Evolutionary conservation across 1,140 invertebrate species (phyloP), one percentile per base, ranked within the genome.

Genomic region (Stegodyphus mimosarum): DNA sequence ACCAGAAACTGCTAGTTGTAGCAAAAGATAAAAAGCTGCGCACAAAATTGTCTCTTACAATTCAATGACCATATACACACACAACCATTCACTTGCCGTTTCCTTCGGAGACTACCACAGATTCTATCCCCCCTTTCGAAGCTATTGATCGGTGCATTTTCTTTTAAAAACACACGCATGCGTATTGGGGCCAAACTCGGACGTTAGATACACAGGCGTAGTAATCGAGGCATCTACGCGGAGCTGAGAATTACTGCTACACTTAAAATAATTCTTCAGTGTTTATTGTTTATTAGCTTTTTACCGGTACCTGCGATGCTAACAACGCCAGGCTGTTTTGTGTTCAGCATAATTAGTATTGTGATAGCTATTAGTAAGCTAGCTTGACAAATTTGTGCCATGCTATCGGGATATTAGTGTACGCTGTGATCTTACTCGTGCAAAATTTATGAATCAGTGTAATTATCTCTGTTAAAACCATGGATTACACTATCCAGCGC

Each of bases 91-190:
- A 33, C 33, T 33, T 33, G 33, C 33, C 33, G 33, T 33, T 33
- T 33, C 33, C 33, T 33, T 33, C 33, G 33, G 33, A 33, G 33
- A 33, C 33, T 33, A 33, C 33, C 33, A 33, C 33, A 33, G 33
- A 33, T 33, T 33, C 33, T 33, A 33, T 33, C 33, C 33, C 33
- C 33, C 33, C 3, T 33, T 33, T 4, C 55, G 2, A 60, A 60
- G 10, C 33, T 55, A 79, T 79, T n/a, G 77, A 79, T 79, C 77
- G 77, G 17, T 17, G 49, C 15, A 70, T 70, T 64, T 63, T 69
- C 66, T 73, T 69, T 79, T 55, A 17, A 79, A 70, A 79, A 79
- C 67, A 79, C n/a, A 66, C 77, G 77, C 77, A 70, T 48, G 66
- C 77, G 77, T 66, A 55, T 17, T n/a, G 7, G 15, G 49, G 3